Evolutionary conservation across 35 echinoderm and acorn worm species (phyloP).

Genomic region (Heliocidaris erythrogramma): DNA sequence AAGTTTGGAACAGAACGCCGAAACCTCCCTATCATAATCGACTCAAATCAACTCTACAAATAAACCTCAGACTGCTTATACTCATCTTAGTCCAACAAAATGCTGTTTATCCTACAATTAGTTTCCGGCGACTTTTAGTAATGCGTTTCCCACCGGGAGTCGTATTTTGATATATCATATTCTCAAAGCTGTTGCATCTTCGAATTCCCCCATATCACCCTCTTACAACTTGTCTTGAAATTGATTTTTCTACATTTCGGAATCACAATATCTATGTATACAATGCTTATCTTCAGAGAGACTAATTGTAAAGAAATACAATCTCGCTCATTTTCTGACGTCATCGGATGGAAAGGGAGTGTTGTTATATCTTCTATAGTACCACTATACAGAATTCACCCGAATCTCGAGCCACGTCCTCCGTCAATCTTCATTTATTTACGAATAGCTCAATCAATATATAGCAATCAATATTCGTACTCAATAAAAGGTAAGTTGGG

Average conservation of each 20-base stretch:
- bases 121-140: conserved; percentile 8
- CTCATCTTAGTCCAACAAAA: not conserved
- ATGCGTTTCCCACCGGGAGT: not conserved
- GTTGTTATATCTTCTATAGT: not conserved
- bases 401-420: not conserved
- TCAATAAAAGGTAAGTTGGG: not conserved
- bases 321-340: not conserved
- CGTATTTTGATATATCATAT: not conserved
- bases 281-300: not conserved
- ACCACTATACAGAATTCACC: not conserved
- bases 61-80: not conserved
- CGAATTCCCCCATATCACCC: not conserved
- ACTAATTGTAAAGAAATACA: not conserved
- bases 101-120: not conserved
- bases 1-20: not conserved
- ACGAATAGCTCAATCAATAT: not conserved
- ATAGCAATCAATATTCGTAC: not conserved
- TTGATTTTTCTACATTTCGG: not conserved
- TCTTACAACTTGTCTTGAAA: not conserved
- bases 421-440: conserved; percentile 1
- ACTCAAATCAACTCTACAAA: not conserved
- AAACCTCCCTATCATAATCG: not conserved
- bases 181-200: not conserved
- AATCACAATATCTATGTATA: not conserved
- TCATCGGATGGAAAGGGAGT: not conserved